Evolutionary conservation across 2,888 invertebrate genomes (phyloP).

Genomic region (Acrocera orbiculus): DNA sequence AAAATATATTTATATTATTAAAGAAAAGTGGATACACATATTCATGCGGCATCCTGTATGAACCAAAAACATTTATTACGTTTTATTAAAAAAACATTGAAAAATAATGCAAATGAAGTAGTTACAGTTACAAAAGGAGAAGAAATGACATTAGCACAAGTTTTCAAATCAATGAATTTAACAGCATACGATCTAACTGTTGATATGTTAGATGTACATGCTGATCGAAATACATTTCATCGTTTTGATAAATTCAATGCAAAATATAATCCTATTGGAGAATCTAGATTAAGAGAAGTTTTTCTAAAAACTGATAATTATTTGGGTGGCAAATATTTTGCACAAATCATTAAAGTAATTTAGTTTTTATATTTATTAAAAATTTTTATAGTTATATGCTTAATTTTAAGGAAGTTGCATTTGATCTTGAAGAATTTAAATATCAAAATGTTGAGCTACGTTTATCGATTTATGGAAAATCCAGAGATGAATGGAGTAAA

Average conservation of each 20-base stretch:
- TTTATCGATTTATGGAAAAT: conserved; percentile 92
- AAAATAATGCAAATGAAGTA: conserved; percentile 73
- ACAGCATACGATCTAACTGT: conserved; percentile 98
- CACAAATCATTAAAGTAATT: conserved; percentile 75
- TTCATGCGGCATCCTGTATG: conserved; percentile 98
- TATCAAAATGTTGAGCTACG: conserved; percentile 96
- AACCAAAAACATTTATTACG: conserved; percentile 96
- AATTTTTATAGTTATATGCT: conserved; percentile 1
- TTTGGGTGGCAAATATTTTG: conserved; percentile 92
- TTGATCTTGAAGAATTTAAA: conserved; percentile 94
- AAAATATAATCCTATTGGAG: conserved; percentile 98
- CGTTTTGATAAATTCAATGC: conserved; percentile 99
- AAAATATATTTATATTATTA: too few relatives aligned
- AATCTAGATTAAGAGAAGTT: conserved; percentile 85
- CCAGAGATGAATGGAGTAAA: conserved; percentile 86
- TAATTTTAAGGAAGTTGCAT: conserved; percentile 65
- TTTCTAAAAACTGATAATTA: conserved; percentile 96
- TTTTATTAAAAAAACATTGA: conserved; percentile 95
- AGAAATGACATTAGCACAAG: conserved; percentile 78
- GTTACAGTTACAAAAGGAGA: conserved; percentile 50
- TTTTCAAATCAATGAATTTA: conserved; percentile 92
- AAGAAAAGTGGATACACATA: too few relatives aligned
- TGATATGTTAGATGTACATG: conserved; percentile 98
- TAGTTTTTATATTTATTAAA: background rate
- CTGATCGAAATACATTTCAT: conserved; percentile 95